phyloP scores from a whole-genome alignment of 2,888 invertebrate species.

The Drosophila meridionalis region DNA sequence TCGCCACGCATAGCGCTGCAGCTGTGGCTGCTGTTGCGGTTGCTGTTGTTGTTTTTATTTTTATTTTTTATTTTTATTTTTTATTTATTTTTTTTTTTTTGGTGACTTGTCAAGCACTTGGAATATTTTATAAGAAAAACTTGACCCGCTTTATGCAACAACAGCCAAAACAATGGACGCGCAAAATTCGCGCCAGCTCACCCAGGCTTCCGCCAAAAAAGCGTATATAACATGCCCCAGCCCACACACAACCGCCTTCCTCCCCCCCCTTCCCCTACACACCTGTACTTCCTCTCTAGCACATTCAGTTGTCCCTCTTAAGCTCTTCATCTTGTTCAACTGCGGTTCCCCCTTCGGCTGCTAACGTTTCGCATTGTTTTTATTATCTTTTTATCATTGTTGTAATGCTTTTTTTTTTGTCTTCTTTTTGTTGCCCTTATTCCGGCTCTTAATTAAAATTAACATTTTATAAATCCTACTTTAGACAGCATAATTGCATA shows the following conservation, averaged over 20 bases:
- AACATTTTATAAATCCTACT: slow-evolving; percentile 68
- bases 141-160: slow-evolving; percentile 72
- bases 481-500: slow-evolving; percentile 5
- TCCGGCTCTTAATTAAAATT: slow-evolving; percentile 75
- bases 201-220: slow-evolving; percentile 11
- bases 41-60: slow-evolving; percentile 11
- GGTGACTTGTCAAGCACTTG: slow-evolving; percentile 64
- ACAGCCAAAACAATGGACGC: slow-evolving; percentile 19
- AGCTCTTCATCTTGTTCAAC: slow-evolving; percentile 30
- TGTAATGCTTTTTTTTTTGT: background rate
- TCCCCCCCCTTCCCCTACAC: background rate
- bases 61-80: slow-evolving; percentile 23
- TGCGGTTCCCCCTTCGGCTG: slow-evolving; percentile 8
- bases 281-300: background rate
- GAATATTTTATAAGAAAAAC: slow-evolving; percentile 80
- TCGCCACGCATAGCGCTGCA: slow-evolving; percentile 21
- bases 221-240: background rate
- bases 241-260: background rate
- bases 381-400: slow-evolving; percentile 49
- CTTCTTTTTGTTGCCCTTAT: slow-evolving; percentile 20
- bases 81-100: slow-evolving; percentile 32
- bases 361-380: slow-evolving; percentile 28
- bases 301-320: background rate
- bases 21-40: slow-evolving; percentile 2
- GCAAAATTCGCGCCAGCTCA: slow-evolving; percentile 19